These are phyloP conservation scores for Spondyliosoma cantharus DNA, from an alignment of 2,797 vertebrate species.

Conservation along the genomic window DNA sequence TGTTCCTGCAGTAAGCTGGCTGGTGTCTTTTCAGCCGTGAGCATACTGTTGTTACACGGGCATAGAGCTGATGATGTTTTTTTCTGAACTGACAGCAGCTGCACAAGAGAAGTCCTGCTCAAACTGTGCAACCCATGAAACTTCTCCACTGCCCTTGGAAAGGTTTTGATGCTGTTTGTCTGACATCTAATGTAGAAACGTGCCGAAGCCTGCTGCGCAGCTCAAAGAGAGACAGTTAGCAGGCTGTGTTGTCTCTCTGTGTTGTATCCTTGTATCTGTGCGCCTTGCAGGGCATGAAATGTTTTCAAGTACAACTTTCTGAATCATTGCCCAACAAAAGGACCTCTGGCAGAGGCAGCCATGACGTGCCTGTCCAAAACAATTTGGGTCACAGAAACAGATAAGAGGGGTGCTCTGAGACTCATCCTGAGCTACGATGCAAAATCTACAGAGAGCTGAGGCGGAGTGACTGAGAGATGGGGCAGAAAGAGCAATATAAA, in stretches of 20 bases:
- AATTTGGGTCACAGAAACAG: slow-evolving; percentile 56
- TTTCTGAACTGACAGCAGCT: slow-evolving; percentile 3
- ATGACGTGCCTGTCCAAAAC: slow-evolving; percentile 56
- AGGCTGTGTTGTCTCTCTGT: slow-evolving; percentile 14
- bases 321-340: slow-evolving; percentile 55
- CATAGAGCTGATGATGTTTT: neutral
- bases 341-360: slow-evolving; percentile 47
- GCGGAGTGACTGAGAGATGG: neutral
- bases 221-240: slow-evolving; percentile 31
- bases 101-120: slow-evolving; percentile 2
- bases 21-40: too few relatives aligned
- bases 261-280: slow-evolving; percentile 32
- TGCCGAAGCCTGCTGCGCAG: slow-evolving; percentile 14
- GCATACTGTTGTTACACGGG: too few relatives aligned
- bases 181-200: slow-evolving; percentile 33
- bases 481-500: slow-evolving; percentile 22
- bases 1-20: too few relatives aligned
- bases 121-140: slow-evolving; percentile 11
- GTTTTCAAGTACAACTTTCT: slow-evolving; percentile 51
- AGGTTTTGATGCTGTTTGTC: slow-evolving; percentile 40
- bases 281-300: slow-evolving; percentile 18
- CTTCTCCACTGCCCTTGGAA: slow-evolving; percentile 6
- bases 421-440: slow-evolving; percentile 42
- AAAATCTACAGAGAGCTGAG: slow-evolving; percentile 47
- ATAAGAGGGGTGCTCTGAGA: slow-evolving; percentile 32